These are phyloP conservation scores for Spongia lamella DNA, from an alignment of 37 sponge, comb jelly and placozoan genomes.

Conservation along the genomic window DNA sequence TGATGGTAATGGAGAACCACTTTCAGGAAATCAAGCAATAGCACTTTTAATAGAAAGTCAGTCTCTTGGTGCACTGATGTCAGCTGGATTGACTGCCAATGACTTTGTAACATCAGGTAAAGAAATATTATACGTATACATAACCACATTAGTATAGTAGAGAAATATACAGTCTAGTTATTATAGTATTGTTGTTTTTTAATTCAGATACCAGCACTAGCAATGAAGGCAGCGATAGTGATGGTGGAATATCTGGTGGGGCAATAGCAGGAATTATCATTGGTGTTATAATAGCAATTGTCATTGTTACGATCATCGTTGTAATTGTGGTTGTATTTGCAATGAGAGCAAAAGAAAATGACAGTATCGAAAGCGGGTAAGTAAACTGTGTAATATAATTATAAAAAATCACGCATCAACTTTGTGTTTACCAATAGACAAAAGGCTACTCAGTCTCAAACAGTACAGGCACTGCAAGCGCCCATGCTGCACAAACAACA, in stretches of 20 bases:
- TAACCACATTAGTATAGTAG: neutral
- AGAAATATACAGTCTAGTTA: neutral
- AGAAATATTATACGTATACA: neutral
- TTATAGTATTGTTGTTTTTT: neutral
- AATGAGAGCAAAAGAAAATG: neutral
- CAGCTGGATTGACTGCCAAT: constrained; percentile 32
- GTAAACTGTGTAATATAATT: too few relatives aligned
- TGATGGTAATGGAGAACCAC: constrained; percentile 6
- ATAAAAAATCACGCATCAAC: too few relatives aligned
- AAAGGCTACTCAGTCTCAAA: too few relatives aligned
- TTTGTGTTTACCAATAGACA: too few relatives aligned
- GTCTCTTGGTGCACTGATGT: constrained; percentile 18
- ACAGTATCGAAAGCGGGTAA: too few relatives aligned
- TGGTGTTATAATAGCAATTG: constrained; percentile 9
- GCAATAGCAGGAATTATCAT: constrained; percentile 17
- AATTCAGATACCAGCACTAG: too few relatives aligned
- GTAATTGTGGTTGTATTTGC: neutral
- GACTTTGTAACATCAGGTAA: constrained; percentile 8
- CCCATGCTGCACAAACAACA: too few relatives aligned
- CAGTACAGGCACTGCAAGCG: too few relatives aligned
- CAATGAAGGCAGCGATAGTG: too few relatives aligned
- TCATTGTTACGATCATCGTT: constrained; percentile 1
- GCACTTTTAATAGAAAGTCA: constrained; percentile 2
- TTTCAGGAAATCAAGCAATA: constrained; percentile 24
- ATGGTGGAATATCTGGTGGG: neutral